Evolutionary conservation across 2,797 vertebrate genomes (phyloP).

Genomic region (Poeciliopsis paucimaculata): DNA sequence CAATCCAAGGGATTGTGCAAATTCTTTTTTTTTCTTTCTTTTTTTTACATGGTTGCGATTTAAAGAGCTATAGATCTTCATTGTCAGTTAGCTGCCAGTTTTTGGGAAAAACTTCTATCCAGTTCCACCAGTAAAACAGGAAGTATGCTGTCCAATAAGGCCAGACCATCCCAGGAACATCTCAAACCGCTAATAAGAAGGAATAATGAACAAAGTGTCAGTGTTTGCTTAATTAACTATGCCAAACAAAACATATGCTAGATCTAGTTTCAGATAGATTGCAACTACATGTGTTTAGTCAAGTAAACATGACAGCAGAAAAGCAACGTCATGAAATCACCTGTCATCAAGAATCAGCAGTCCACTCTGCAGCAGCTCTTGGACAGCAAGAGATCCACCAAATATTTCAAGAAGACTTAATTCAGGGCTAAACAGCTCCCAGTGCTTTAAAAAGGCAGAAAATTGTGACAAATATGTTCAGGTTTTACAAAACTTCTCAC

Average conservation of each 20-base stretch:
- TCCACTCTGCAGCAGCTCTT: conserved; percentile 69
- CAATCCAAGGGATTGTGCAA: background rate
- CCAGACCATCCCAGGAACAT: conserved; percentile 88
- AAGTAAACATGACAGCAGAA: background rate
- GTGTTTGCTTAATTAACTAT: background rate
- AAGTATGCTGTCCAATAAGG: conserved; percentile 88
- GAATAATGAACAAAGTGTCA: background rate
- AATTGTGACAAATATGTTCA: background rate
- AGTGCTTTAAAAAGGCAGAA: conserved; percentile 78
- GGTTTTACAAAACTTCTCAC: background rate
- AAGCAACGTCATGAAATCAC: conserved; percentile 60
- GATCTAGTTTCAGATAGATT: background rate
- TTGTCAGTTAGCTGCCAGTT: conserved; percentile 19
- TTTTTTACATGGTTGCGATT: background rate
- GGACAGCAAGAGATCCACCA: conserved; percentile 69
- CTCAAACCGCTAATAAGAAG: conserved; percentile 84
- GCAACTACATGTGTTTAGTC: background rate
- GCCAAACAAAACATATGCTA: background rate
- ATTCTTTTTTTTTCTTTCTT: background rate
- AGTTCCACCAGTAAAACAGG: conserved; percentile 84
- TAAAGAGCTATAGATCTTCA: background rate
- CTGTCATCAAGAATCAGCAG: conserved; percentile 85
- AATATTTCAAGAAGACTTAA: conserved; percentile 78
- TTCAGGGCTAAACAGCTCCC: conserved; percentile 82
- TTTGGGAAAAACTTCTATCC: conserved; percentile 59